Evolutionary conservation across 2,888 invertebrate genomes (phyloP).

Genomic region (Cataglyphis livida): DNA sequence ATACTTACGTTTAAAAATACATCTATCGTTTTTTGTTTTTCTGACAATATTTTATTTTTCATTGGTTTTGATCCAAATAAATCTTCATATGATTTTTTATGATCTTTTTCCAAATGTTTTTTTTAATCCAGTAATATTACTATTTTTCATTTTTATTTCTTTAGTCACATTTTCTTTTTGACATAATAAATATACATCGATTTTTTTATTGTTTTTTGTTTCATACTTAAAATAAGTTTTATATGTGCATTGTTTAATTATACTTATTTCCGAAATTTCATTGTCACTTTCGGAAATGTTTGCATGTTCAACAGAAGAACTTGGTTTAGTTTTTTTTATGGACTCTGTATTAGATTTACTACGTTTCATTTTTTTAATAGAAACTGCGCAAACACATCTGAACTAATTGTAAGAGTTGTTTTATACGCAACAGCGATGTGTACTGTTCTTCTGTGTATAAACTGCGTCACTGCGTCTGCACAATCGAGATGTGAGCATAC

Average conservation of each 20-base stretch:
- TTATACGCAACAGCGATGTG: neutral
- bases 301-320: neutral
- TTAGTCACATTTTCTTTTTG: neutral
- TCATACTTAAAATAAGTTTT: slow-evolving; percentile 14
- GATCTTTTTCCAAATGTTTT: neutral
- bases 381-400: neutral
- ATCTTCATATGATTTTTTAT: neutral
- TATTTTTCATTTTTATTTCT: slow-evolving; percentile 1
- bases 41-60: neutral
- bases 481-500: too few species aligned
- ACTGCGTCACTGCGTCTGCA: too few species aligned
- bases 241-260: neutral
- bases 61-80: neutral
- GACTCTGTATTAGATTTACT: neutral
- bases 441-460: too few species aligned
- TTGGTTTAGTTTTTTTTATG: neutral
- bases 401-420: neutral
- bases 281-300: neutral
- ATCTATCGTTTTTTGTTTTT: neutral
- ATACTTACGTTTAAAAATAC: slow-evolving; percentile 1
- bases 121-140: neutral
- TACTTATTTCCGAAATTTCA: neutral
- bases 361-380: neutral
- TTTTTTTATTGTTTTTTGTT: neutral
- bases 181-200: neutral